Evolutionary conservation across 2,113 vertebrate species (phyloP).

Genomic region (Sclerurus mexicanus): DNA sequence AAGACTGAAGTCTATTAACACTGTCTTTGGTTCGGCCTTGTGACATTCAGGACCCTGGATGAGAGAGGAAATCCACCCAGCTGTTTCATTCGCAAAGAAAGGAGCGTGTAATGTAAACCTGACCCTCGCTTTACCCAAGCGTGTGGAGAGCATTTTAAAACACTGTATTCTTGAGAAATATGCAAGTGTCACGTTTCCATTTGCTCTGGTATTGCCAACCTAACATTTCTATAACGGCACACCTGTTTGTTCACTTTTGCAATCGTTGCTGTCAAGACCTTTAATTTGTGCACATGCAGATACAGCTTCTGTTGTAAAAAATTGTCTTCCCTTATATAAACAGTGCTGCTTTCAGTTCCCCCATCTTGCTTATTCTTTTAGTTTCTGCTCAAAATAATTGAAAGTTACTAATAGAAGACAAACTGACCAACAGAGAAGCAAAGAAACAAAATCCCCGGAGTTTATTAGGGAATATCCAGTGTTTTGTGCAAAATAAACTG

Average conservation of each 20-base stretch:
- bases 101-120: background rate
- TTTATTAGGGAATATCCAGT: background rate
- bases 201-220: background rate
- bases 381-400: background rate
- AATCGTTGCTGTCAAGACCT: background rate
- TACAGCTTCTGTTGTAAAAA: background rate
- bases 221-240: background rate
- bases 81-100: background rate
- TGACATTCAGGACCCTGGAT: background rate
- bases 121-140: background rate
- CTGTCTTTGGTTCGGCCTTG: background rate
- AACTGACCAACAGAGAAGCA: background rate
- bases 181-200: background rate
- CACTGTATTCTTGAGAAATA: background rate
- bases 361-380: background rate
- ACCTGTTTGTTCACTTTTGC: background rate
- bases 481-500: background rate
- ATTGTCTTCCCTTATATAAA: background rate
- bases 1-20: background rate
- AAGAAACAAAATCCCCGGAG: background rate
- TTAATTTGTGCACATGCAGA: background rate
- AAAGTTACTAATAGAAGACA: background rate
- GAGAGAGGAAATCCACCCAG: background rate
- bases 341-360: background rate
- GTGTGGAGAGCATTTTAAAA: background rate